Conservation (phyloP, 2,113 vertebrate species). For the Elephantulus edwardii region DNA sequence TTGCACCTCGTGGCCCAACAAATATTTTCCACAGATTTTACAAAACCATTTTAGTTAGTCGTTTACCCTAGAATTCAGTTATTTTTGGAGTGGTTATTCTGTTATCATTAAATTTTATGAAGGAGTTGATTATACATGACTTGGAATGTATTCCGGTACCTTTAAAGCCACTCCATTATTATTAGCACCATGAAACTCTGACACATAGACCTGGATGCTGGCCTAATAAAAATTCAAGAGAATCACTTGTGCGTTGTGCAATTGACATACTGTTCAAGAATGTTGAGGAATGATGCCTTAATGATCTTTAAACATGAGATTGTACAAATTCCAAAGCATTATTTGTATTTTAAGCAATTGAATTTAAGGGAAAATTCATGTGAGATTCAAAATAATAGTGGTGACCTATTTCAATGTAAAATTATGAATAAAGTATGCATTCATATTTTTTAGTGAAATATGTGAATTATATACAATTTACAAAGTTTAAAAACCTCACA, state of each 20-base stretch:
- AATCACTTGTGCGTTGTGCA: not conserved
- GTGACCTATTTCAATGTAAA: not conserved
- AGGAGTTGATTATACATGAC: constrained; percentile 27
- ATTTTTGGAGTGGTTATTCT: constrained; percentile 42
- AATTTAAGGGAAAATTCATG: not conserved
- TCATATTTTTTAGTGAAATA: not conserved
- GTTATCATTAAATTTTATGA: not conserved
- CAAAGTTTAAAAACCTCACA: not conserved
- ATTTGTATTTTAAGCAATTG: not conserved
- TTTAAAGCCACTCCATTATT: constrained; percentile 52
- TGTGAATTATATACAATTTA: not conserved
- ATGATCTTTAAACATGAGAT: not conserved
- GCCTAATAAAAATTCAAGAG: not conserved
- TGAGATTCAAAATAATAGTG: not conserved
- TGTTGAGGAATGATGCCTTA: not conserved
- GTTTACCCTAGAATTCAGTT: not conserved
- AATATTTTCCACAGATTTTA: constrained; percentile 10
- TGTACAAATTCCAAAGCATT: not conserved
- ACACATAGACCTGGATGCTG: not conserved
- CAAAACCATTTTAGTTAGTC: constrained; percentile 39
- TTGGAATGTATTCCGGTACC: constrained; percentile 41
- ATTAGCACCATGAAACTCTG: not conserved
- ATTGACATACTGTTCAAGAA: constrained; percentile 6
- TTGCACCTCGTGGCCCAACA: not conserved
- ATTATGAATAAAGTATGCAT: not conserved